Evolutionary conservation across 1,140 invertebrate genomes (phyloP), one percentile per base, ranked within the genome.

Genomic region (Xylocopa sonorina): DNA sequence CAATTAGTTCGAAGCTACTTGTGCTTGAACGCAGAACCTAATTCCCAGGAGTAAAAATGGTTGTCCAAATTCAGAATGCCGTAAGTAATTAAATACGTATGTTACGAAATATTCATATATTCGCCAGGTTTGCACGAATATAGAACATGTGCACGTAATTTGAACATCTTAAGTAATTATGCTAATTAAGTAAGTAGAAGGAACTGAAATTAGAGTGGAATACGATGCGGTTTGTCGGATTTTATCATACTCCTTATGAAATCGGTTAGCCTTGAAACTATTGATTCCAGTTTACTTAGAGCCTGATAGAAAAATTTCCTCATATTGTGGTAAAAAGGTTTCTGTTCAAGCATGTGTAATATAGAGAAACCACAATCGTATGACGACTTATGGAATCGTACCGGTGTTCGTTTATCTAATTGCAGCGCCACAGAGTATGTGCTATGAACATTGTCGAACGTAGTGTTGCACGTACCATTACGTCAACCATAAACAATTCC

Each of bases 401-500:
- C 32, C 32, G 41, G 34, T 29, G 4, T 27, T 34, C 6, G 21
- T 73, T 73, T 38, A n/a, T 32, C 29, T 32, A 1, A 9, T 57
- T 51, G 27, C 5, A 27, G 27, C 18, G 48, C n/a, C 21, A 32
- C 16, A 12, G 12, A 29, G 29, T 29, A n/a, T 38, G 32, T 5
- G 4, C 9, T 6, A 27, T n/a, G 12, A 60, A 29, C 24, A 55
- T 48, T 55, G 43, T 63, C 3, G 29, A 66, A 3, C 18, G 1
- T 21, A 14, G 18, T 9, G 63, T 78, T 77, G n/a, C 55, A 7
- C 12, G 6, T 32, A 64, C 62, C 24, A 64, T 83, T 83, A 71
- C 76, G 63, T 80, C 81, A 80, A 71, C 46, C 21, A 12, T 34
- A 60, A 83, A 76, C 48, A 60, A 84, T 84, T 84, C 24, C 43